Evolutionary conservation across 2,888 invertebrate species (phyloP), one percentile per base, ranked within the genome.

Genomic region (Agrotis segetum): DNA sequence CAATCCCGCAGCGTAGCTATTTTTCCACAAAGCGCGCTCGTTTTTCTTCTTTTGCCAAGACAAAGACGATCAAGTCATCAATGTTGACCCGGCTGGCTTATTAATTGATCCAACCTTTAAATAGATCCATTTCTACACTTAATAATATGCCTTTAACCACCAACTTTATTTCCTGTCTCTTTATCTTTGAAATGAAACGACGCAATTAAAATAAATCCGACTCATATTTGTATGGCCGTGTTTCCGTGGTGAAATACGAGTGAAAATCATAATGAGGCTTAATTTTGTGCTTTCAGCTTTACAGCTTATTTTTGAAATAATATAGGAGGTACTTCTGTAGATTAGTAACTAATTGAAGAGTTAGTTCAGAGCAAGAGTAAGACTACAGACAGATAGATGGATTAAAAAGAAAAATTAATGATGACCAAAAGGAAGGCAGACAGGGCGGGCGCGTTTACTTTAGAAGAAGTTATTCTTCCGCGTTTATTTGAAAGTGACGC

Each of bases 31-130:
- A 3, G 29, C 19, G 44, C 24, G 4, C 19, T 34, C 34, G 56
- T 73, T 50, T 34, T 73, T 56, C 49, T 62, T 47, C 53, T 76
- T 21, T 53, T 40, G 49, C 16, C n/a, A 11, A 59, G 52, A 73
- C 67, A 79, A 79, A 79, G 49, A 34, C 34, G 11, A 46, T 7
- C n/a, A 13, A 53, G 24, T 46, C 50, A 78, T 9, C 44, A 44
- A 58, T 46, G 19, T 49, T 40, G 34, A 44, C 49, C 16, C 24
- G 21, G 40, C 34, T 50, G 58, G 13, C n/a, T 73, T 24, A 50
- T 59, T 53, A 29, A 40, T 21, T 70, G 17, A 17, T n/a, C 19
- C 21, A 50, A 55, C 46, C 53, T 19, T 63, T 16, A 53, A 71
- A 77, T 24, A 9, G 46, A 44, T 49, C 47, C 9, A 24, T 71